Evolutionary conservation across 2,888 invertebrate genomes (phyloP).

Genomic region (Parascotia fuliginaria): DNA sequence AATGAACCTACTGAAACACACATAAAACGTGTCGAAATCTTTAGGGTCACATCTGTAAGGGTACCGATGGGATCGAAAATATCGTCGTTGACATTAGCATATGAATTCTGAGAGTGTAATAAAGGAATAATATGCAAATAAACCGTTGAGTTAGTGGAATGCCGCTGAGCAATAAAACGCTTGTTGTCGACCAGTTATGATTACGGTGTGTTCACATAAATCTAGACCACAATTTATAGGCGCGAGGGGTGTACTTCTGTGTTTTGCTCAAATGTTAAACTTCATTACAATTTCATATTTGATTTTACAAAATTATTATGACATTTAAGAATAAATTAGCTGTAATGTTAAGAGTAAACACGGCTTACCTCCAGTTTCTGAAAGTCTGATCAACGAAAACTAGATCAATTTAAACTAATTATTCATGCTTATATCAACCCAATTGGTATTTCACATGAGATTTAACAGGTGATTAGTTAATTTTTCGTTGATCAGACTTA

Average conservation of each 20-base stretch:
- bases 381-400: no score
- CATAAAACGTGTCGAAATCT: conserved; percentile 58
- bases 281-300: conserved; percentile 38
- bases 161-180: conserved; percentile 56
- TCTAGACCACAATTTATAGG: conserved; percentile 45
- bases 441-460: no score
- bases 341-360: no score
- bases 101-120: conserved; percentile 77
- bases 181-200: conserved; percentile 55
- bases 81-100: conserved; percentile 69
- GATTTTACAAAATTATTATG: background rate
- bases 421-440: no score
- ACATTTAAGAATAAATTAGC: background rate
- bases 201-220: conserved; percentile 51
- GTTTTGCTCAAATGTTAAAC: conserved; percentile 17
- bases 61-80: conserved; percentile 65
- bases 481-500: no score
- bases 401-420: no score
- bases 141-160: conserved; percentile 52
- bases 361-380: no score
- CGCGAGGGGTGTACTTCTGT: conserved; percentile 33
- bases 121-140: conserved; percentile 82
- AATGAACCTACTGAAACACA: conserved; percentile 45
- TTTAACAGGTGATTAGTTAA: no score
- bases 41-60: conserved; percentile 57